phyloP scores from a whole-genome alignment of 2,888 invertebrate species.

The Phorcus lineatus region DNA sequence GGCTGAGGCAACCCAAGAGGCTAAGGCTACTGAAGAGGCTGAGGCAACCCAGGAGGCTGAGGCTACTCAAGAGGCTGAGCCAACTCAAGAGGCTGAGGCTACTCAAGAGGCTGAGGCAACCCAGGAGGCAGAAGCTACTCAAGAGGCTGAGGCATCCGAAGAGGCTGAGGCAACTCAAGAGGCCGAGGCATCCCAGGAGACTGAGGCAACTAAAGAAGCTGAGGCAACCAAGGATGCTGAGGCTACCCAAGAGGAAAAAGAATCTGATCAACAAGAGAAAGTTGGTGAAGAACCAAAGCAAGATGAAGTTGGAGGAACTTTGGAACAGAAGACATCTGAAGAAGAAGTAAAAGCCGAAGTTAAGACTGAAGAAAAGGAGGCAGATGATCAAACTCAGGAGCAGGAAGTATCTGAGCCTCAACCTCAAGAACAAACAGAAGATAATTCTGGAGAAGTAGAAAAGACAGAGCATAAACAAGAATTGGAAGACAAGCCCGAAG shows the following conservation, averaged over 20 bases:
- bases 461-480: constrained; percentile 29
- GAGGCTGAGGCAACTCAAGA: too few relatives aligned
- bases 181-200: too few relatives aligned
- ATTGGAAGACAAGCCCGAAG: constrained; percentile 35
- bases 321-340: too few relatives aligned
- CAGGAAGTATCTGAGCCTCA: constrained; percentile 21
- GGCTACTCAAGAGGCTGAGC: constrained; percentile 21
- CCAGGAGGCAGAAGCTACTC: too few relatives aligned
- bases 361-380: constrained; percentile 25
- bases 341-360: constrained; percentile 20
- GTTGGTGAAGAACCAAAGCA: not conserved
- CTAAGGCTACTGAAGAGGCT: constrained; percentile 16
- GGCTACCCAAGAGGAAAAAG: not conserved
- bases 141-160: too few relatives aligned
- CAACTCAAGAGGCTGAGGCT: not conserved
- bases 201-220: not conserved
- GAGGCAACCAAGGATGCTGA: too few relatives aligned
- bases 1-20: not conserved
- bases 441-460: not conserved
- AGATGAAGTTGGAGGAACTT: not conserved
- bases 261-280: not conserved
- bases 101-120: not conserved
- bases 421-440: not conserved
- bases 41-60: constrained; percentile 20
- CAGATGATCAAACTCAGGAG: constrained; percentile 18